These are phyloP conservation scores for Lepidochitona cinerea DNA, from an alignment of 2,888 invertebrate genomes.

Conservation along the genomic window DNA sequence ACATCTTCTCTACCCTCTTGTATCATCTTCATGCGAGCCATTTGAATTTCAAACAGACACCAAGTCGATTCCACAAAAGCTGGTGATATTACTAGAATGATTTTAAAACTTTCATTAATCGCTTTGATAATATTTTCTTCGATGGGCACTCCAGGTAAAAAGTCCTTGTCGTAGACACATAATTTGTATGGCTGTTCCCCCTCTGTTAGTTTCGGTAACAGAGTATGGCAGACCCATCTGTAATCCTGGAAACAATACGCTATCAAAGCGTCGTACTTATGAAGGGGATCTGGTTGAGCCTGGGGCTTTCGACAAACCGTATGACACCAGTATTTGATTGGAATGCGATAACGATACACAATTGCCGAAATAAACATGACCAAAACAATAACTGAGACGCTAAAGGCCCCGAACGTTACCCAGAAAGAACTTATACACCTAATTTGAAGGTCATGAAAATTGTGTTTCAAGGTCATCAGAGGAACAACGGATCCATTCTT, in stretches of 20 bases:
- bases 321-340: too few relatives aligned
- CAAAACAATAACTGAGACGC: too few relatives aligned
- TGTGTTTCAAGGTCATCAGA: too few relatives aligned
- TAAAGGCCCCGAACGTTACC: too few relatives aligned
- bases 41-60: conserved; percentile 1
- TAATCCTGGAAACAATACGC: neutral
- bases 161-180: neutral
- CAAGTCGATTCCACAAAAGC: neutral
- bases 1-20: neutral
- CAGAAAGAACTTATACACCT: too few relatives aligned
- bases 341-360: too few relatives aligned
- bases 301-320: too few relatives aligned
- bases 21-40: conserved; percentile 4
- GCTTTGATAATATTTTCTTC: neutral
- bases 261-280: neutral
- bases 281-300: too few relatives aligned
- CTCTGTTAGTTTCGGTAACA: neutral
- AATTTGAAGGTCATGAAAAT: too few relatives aligned
- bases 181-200: neutral
- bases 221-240: neutral
- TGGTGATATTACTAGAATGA: neutral
- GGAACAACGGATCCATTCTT: too few relatives aligned
- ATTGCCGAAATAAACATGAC: too few relatives aligned
- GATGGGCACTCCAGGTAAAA: neutral
- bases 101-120: neutral